A percentile compares a stretch with the other conserved stretches of the same genome.
These are phyloP conservation scores for Ganaspis brasiliensis DNA, from an alignment of 2,888 invertebrate species.

Conservation along the genomic window DNA sequence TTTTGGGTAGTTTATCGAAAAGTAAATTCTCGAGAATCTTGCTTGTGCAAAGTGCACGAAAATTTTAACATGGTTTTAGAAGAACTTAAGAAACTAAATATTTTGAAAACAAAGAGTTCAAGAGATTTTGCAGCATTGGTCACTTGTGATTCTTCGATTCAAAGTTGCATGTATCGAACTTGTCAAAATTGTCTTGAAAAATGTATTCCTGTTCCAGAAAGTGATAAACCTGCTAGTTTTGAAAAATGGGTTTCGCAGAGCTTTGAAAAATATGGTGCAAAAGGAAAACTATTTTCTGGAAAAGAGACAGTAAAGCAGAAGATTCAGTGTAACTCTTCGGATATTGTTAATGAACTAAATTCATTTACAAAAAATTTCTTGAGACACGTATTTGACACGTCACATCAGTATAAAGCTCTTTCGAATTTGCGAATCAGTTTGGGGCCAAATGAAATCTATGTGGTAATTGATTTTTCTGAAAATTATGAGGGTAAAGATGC, in stretches of 20 bases:
- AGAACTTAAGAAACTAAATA: constrained; percentile 39
- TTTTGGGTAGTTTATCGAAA: too few species aligned
- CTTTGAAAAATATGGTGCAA: constrained; percentile 40
- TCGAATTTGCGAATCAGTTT: constrained; percentile 38
- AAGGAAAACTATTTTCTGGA: constrained; percentile 45
- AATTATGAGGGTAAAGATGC: constrained; percentile 51
- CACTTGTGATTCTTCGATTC: constrained; percentile 23
- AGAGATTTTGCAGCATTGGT: constrained; percentile 40
- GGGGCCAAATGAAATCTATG: constrained; percentile 45
- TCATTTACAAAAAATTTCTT: constrained; percentile 26
- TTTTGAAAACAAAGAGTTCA: constrained; percentile 30
- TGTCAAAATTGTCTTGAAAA: neutral
- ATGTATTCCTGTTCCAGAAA: constrained; percentile 2
- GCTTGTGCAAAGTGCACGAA: constrained; percentile 46
- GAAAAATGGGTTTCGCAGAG: constrained; percentile 36
- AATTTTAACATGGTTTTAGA: constrained; percentile 46
- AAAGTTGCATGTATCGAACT: constrained; percentile 24
- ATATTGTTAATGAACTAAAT: constrained; percentile 40
- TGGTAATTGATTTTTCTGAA: too few species aligned
- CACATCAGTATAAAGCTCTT: constrained; percentile 45
- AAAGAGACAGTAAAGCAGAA: constrained; percentile 44
- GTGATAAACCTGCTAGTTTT: constrained; percentile 26
- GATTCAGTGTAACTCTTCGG: constrained; percentile 7
- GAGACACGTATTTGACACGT: constrained; percentile 40
- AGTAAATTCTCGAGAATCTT: constrained; percentile 46